Conservation (phyloP, 2,113 vertebrate genomes). For the Leucopsar rothschildi region DNA sequence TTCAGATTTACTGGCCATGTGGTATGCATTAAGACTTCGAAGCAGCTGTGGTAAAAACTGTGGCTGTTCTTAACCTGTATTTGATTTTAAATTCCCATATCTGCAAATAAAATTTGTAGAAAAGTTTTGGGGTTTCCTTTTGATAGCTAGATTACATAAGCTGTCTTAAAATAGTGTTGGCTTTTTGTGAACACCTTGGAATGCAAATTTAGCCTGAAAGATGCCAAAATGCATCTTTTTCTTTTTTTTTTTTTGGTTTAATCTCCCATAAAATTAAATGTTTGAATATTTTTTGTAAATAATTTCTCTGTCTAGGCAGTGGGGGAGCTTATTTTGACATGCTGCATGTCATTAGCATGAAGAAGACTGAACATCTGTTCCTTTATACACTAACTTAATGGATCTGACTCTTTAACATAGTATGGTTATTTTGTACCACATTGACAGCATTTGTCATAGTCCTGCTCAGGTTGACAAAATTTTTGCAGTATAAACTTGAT, state of each 20-base stretch:
- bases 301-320: neutral
- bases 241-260: neutral
- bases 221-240: neutral
- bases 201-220: neutral
- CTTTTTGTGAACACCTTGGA: neutral
- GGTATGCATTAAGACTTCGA: neutral
- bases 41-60: neutral
- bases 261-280: neutral
- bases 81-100: constrained; percentile 5
- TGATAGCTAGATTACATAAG: neutral
- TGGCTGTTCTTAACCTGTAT: neutral
- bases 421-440: neutral
- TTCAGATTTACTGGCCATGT: neutral
- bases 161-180: neutral
- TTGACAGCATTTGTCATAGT: neutral
- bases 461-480: neutral
- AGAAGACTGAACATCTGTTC: neutral
- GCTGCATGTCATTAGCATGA: neutral
- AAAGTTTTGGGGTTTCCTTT: neutral
- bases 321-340: neutral
- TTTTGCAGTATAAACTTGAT: neutral
- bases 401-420: neutral
- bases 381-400: neutral
- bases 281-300: neutral
- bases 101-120: neutral